A percentile compares a stretch with the other conserved stretches of the same genome.
Conservation (phyloP, 2,888 invertebrate species). For the Idaea biselata region DNA sequence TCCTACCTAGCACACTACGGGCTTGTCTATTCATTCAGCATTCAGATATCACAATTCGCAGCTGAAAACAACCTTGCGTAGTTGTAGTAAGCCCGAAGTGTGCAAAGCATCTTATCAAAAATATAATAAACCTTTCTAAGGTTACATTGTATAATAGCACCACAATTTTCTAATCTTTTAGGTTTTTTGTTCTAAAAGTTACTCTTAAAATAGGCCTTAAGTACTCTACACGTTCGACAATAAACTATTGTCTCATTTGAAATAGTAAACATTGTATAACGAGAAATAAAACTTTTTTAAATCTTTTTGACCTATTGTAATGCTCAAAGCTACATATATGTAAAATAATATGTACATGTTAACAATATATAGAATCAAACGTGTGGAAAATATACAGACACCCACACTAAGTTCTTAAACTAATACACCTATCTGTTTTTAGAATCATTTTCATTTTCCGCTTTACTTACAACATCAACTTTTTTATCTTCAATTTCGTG, state of each 20-base stretch:
- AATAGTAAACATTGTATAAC: no score
- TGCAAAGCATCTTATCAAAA: background rate
- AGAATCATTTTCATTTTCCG: conserved; percentile 44
- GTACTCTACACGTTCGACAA: background rate
- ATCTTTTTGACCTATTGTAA: no score
- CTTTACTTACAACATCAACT: conserved; percentile 30
- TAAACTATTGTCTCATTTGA: no score
- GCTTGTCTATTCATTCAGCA: no score
- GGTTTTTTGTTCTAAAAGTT: conserved; percentile 8
- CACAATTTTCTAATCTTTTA: conserved; percentile 18
- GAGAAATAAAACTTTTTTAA: no score
- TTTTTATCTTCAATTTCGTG: conserved; percentile 46
- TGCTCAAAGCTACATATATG: background rate
- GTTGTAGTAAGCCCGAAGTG: background rate
- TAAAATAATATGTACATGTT: background rate
- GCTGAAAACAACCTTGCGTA: no score
- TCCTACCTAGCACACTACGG: no score
- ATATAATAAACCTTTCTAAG: conserved; percentile 19
- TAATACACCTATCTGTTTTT: conserved; percentile 58
- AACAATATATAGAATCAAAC: background rate
- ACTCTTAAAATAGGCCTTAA: background rate
- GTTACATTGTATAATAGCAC: conserved; percentile 33
- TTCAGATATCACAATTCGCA: no score
- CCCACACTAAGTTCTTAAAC: background rate
- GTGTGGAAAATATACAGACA: background rate